Evolutionary conservation across 2,888 invertebrate genomes (phyloP).

Genomic region (Pogonocherus hispidulus): DNA sequence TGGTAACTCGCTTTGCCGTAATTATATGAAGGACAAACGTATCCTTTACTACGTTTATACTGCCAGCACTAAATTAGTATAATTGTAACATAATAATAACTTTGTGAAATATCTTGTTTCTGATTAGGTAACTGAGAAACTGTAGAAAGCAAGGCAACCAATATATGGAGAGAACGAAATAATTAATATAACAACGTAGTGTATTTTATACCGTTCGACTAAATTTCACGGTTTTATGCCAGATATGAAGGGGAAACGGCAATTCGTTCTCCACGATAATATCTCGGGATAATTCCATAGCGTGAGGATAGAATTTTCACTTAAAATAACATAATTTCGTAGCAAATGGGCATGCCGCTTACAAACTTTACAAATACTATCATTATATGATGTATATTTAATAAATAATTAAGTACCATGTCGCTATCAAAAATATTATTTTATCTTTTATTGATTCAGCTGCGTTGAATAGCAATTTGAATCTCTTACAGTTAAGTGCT

Average conservation of each 20-base stretch:
- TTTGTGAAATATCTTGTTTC: too few species aligned
- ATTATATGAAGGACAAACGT: too few species aligned
- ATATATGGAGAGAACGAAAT: background rate
- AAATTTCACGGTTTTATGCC: conserved; percentile 13
- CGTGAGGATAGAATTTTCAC: background rate
- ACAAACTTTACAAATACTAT: background rate
- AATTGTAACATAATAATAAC: too few species aligned
- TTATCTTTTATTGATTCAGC: too few species aligned
- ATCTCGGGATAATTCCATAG: background rate
- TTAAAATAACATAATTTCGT: background rate
- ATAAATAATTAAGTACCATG: too few species aligned
- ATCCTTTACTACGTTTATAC: too few species aligned
- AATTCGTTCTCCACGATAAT: conserved; percentile 5
- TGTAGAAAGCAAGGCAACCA: background rate
- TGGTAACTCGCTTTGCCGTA: too few species aligned
- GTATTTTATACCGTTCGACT: conserved; percentile 4
- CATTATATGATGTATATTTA: too few species aligned
- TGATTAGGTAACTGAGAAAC: background rate
- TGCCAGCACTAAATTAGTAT: too few species aligned
- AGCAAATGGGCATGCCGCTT: background rate
- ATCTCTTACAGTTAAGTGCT: too few species aligned
- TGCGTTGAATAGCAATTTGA: too few species aligned
- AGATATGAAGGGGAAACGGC: background rate
- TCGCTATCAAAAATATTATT: too few species aligned
- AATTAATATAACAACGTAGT: conserved; percentile 1